These are phyloP conservation scores for Chrysina gloriosa DNA, from an alignment of 2,888 invertebrate genomes.

Conservation along the genomic window DNA sequence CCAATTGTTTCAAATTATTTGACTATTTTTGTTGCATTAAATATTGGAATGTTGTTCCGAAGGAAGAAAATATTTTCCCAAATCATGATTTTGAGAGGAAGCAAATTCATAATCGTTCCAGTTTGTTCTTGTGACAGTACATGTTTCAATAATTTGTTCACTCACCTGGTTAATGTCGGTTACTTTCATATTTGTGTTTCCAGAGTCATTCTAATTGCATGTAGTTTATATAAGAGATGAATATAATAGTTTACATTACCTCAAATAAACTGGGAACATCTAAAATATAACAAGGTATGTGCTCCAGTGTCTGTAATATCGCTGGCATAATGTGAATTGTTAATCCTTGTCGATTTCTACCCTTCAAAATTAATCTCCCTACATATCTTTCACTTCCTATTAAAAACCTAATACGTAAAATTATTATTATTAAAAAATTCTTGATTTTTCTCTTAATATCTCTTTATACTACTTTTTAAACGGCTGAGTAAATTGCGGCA, in stretches of 20 bases:
- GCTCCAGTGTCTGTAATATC: constrained; percentile 69
- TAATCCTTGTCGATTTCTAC: constrained; percentile 66
- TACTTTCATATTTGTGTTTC: too few species aligned
- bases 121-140: too few species aligned
- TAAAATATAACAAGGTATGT: constrained; percentile 64
- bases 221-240: neutral
- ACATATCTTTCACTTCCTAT: constrained; percentile 58
- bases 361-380: constrained; percentile 59
- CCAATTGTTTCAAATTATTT: too few species aligned
- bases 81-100: too few species aligned
- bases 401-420: constrained; percentile 51
- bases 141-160: too few species aligned
- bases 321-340: constrained; percentile 73
- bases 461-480: constrained; percentile 52
- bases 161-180: too few species aligned
- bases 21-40: too few species aligned
- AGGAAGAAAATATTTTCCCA: too few species aligned
- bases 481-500: constrained; percentile 60
- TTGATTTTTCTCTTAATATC: constrained; percentile 1
- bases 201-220: neutral
- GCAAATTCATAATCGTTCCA: too few species aligned
- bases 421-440: neutral
- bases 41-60: too few species aligned
- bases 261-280: constrained; percentile 59
- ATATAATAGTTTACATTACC: constrained; percentile 40